phyloP scores from a whole-genome alignment of 2,797 vertebrate genomes.

The Micropoecilia bifurca region DNA sequence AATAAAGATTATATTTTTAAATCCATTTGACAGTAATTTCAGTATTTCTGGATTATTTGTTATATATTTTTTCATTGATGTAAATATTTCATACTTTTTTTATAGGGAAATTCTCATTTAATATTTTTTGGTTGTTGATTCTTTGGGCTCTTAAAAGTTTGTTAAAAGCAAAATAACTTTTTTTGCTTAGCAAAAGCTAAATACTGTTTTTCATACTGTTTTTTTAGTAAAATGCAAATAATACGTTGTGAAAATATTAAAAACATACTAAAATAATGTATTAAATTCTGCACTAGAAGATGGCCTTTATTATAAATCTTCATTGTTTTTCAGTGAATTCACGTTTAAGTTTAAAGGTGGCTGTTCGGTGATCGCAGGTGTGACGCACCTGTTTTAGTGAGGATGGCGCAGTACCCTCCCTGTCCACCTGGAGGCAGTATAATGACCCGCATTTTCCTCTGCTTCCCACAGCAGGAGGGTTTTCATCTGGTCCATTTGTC shows the following conservation, averaged over 20 bases:
- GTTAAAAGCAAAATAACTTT: not conserved
- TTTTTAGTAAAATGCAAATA: not conserved
- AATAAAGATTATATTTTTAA: not conserved
- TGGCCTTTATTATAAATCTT: not conserved
- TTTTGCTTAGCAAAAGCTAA: not conserved
- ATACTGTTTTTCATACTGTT: not conserved
- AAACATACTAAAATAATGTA: not conserved
- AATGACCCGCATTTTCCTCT: constrained; percentile 21
- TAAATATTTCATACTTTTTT: not conserved
- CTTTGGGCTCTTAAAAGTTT: not conserved
- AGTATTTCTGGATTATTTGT: not conserved
- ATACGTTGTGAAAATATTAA: not conserved
- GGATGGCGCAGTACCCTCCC: constrained; percentile 25
- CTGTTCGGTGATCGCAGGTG: not conserved
- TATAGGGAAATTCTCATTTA: not conserved
- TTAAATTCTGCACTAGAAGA: not conserved
- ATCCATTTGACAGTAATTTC: not conserved
- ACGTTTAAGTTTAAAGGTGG: not conserved
- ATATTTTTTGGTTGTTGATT: not conserved
- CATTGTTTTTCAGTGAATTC: not conserved
- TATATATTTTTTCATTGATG: not conserved
- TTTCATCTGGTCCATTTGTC: constrained; percentile 29
- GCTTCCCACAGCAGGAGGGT: not conserved
- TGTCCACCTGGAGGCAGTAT: constrained; percentile 66
- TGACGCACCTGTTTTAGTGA: not conserved